phyloP scores from a whole-genome alignment of 1,140 invertebrate species.

The Thalassaphorura encarpata region DNA sequence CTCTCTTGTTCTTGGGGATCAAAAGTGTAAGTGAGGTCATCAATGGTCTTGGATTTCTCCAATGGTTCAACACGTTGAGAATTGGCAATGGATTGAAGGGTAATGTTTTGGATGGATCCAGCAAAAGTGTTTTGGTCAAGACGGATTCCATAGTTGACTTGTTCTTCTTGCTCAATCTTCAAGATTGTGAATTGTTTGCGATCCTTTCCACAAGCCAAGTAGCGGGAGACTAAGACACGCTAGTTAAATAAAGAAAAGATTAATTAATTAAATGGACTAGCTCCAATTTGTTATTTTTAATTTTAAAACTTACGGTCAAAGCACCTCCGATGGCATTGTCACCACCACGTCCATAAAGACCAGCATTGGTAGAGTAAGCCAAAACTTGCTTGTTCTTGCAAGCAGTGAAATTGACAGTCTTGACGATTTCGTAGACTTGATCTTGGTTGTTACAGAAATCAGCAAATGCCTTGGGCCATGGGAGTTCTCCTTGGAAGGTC shows the following conservation, averaged over 20 bases:
- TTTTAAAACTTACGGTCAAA: neutral
- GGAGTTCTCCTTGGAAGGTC: slow-evolving; percentile 19
- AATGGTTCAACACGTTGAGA: neutral
- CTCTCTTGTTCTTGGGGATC: slow-evolving; percentile 17
- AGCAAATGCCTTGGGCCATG: slow-evolving; percentile 25
- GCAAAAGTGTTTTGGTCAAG: slow-evolving; percentile 14
- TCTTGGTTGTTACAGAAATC: slow-evolving; percentile 26
- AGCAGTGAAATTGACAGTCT: slow-evolving; percentile 32
- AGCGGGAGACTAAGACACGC: slow-evolving; percentile 22
- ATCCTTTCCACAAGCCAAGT: slow-evolving; percentile 25
- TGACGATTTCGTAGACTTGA: slow-evolving; percentile 33
- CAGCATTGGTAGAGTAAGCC: slow-evolving; percentile 20
- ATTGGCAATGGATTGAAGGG: slow-evolving; percentile 6
- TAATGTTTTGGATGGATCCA: slow-evolving; percentile 22
- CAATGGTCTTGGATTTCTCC: slow-evolving; percentile 16
- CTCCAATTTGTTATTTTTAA: neutral
- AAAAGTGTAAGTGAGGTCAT: slow-evolving; percentile 25
- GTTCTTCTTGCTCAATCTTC: slow-evolving; percentile 27
- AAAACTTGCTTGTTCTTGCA: slow-evolving; percentile 26
- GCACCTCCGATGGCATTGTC: slow-evolving; percentile 26
- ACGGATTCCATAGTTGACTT: slow-evolving; percentile 18
- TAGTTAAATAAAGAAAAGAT: slow-evolving; percentile 5
- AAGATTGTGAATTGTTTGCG: slow-evolving; percentile 26
- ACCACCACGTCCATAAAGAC: slow-evolving; percentile 21
- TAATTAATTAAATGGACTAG: neutral